These are phyloP conservation scores for Sciaenops ocellatus DNA, from an alignment of 2,797 vertebrate species.

Conservation along the genomic window DNA sequence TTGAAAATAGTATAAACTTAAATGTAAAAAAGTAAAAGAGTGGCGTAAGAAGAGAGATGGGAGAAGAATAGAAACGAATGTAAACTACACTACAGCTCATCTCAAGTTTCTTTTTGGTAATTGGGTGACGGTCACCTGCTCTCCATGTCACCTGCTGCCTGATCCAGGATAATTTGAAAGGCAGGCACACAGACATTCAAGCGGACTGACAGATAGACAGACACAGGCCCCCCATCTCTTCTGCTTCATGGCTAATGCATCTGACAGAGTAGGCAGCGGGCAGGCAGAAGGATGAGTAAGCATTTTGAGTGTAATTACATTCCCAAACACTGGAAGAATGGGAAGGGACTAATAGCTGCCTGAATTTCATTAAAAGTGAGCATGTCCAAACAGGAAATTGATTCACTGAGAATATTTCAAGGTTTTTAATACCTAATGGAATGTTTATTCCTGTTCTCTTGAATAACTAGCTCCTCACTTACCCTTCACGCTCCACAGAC, in stretches of 20 bases:
- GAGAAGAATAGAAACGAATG: constrained; percentile 29
- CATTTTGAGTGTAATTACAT: constrained; percentile 80
- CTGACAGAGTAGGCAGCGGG: constrained; percentile 82
- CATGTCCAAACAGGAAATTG: constrained; percentile 82
- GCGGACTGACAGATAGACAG: constrained; percentile 69
- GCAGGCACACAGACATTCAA: constrained; percentile 69
- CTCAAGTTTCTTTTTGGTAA: constrained; percentile 72
- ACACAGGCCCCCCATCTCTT: constrained; percentile 77
- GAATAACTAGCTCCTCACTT: constrained; percentile 66
- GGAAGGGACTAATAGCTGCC: constrained; percentile 74
- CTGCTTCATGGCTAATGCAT: constrained; percentile 80
- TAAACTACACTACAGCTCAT: constrained; percentile 38
- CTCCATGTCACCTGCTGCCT: constrained; percentile 77
- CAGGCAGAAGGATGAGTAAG: constrained; percentile 82
- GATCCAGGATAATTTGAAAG: constrained; percentile 74
- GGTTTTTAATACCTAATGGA: constrained; percentile 78
- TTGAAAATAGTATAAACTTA: neutral
- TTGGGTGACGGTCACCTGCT: constrained; percentile 79
- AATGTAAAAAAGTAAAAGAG: neutral
- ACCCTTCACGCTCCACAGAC: constrained; percentile 75
- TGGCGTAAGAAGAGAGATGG: neutral
- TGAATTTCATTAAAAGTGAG: constrained; percentile 77
- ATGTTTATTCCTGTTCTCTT: constrained; percentile 74
- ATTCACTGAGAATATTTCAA: constrained; percentile 75
- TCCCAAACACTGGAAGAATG: constrained; percentile 73